These are phyloP conservation scores for Psophia crepitans DNA, from an alignment of 2,113 vertebrate genomes.

Conservation along the genomic window DNA sequence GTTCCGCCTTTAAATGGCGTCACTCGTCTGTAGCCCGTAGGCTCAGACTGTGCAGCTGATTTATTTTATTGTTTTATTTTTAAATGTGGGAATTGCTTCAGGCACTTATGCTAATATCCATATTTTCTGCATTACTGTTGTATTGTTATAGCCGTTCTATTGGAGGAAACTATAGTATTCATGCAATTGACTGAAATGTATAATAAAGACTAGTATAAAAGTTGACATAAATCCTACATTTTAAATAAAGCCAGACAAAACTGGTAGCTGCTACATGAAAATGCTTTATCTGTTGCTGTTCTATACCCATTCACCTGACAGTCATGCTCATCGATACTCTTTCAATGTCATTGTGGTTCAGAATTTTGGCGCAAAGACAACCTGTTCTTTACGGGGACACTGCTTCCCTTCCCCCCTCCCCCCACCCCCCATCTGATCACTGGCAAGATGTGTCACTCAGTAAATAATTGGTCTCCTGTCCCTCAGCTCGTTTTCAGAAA, in stretches of 20 bases:
- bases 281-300: not conserved
- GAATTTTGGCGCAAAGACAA: not conserved
- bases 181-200: not conserved
- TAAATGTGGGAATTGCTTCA: slow-evolving; percentile 39
- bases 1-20: slow-evolving; percentile 50
- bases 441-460: not conserved
- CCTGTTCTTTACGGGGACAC: not conserved
- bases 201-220: not conserved
- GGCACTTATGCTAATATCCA: slow-evolving; percentile 39
- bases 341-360: not conserved
- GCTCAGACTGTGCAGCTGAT: slow-evolving; percentile 9
- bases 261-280: not conserved
- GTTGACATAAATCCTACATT: not conserved
- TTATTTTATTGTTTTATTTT: slow-evolving; percentile 59
- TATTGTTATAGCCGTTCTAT: slow-evolving; percentile 33
- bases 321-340: not conserved
- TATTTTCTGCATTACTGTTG: slow-evolving; percentile 49
- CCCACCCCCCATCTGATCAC: not conserved
- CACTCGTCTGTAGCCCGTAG: slow-evolving; percentile 45
- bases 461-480: not conserved
- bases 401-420: accelerated
- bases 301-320: not conserved
- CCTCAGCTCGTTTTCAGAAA: not conserved
- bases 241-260: not conserved
- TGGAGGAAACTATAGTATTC: slow-evolving; percentile 21